Percentiles rank a stretch among this genome's conserved stretches.
phyloP scores from a whole-genome alignment of 2,113 vertebrate genomes.

The Ursus arctos region DNA sequence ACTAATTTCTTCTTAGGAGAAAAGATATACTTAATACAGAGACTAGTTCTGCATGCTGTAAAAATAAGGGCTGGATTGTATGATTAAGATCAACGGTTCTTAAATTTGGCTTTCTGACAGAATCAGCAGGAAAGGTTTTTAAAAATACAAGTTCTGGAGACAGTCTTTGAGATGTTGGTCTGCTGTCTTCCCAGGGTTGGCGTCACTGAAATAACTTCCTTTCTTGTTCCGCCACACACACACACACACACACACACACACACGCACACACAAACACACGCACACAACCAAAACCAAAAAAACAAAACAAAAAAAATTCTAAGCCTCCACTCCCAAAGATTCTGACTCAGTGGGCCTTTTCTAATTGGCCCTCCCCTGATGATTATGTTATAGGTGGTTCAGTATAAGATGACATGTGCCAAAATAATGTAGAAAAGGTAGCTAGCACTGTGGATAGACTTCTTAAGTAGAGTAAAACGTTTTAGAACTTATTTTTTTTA shows the following conservation, averaged over 20 bases:
- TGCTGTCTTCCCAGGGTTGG: not conserved
- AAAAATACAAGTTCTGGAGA: not conserved
- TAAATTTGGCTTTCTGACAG: not conserved
- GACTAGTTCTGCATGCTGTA: not conserved
- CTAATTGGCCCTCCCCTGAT: not conserved
- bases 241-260: too few relatives aligned
- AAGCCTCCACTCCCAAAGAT: not conserved
- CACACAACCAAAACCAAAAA: not conserved
- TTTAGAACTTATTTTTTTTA: not conserved
- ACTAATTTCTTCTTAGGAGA: not conserved
- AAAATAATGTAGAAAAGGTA: not conserved
- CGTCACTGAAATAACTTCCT: not conserved
- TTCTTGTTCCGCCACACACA: not conserved
- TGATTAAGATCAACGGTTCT: not conserved
- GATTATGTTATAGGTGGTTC: not conserved
- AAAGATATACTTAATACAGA: not conserved
- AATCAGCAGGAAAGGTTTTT: not conserved
- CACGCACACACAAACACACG: too few relatives aligned
- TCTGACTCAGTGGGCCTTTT: not conserved
- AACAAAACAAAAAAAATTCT: not conserved
- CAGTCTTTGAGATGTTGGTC: not conserved
- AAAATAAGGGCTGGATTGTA: not conserved
- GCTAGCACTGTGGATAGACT: not conserved
- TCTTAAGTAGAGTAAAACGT: not conserved
- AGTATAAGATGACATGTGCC: not conserved